Evolutionary conservation across 2,113 vertebrate genomes (phyloP), one percentile per base, ranked within the genome.

Genomic region (Mohoua ochrocephala): DNA sequence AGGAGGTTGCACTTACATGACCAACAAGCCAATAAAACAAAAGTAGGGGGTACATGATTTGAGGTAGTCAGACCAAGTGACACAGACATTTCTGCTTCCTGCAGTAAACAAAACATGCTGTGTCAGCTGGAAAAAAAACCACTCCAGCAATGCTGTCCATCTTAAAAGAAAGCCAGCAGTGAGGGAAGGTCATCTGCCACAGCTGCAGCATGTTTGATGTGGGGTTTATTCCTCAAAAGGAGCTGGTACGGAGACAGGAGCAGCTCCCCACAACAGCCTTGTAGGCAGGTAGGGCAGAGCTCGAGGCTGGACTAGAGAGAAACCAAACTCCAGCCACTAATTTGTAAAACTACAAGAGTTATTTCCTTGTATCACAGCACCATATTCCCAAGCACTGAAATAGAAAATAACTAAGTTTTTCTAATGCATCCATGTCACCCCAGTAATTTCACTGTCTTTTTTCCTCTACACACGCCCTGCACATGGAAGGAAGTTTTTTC

Each of bases 11-110:
- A 65, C 67, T 83, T 85, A 37, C 18, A 76, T n/a, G 50, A 86
- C 78, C 89, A 94, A 61, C 50, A 91, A 83, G 49, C n/a, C 70
- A 84, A 96, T 79, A 94, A 89, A 88, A 84, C 53, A 89, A 81
- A 84, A 68, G 13, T 10, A 60, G 9, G 17, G 56, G 41, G 35
- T 60, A 56, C 14, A 30, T 41, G 42, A 87, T 82, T 87, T 82
- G 81, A 95, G 73, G 53, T 37, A 71, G 80, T 84, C 71, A 74
- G 71, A 79, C 59, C 81, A 80, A 80, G 27, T 12, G 61, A 90
- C 84, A 80, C 33, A 67, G 64, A 75, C 70, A 93, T 91, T 92
- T 75, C 84, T 83, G 76, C 84, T 91, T 93, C 91, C 84, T 71
- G 52, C 71, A 85, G 78, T 80, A 94, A 96, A 95, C 89, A 73